phyloP scores from a whole-genome alignment of 2,113 vertebrate genomes.

The Jacana jacana region DNA sequence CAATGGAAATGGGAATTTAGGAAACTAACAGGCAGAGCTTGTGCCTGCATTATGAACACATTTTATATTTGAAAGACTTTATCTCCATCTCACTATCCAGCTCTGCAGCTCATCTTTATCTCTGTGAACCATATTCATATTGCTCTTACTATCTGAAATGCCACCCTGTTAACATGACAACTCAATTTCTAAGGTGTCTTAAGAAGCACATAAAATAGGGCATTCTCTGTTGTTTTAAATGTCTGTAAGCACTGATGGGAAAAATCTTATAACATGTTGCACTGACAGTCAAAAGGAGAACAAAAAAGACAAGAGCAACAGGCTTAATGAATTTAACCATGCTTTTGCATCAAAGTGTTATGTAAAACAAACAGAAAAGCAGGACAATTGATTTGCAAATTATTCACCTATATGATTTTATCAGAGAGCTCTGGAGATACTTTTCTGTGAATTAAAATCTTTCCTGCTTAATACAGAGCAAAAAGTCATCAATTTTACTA shows the following conservation, averaged over 20 bases:
- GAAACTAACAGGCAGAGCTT: conserved; percentile 28
- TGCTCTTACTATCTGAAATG: neutral
- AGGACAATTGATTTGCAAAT: neutral
- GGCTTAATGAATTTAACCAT: neutral
- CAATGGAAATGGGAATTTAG: conserved; percentile 50
- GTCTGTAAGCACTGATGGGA: neutral
- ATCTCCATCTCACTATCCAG: neutral
- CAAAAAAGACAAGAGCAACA: neutral
- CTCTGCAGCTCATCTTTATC: neutral
- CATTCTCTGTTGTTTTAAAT: neutral
- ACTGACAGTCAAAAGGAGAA: neutral
- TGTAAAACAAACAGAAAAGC: neutral
- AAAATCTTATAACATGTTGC: neutral
- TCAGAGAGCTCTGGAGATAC: neutral
- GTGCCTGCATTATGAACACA: conserved; percentile 4
- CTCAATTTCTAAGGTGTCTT: neutral
- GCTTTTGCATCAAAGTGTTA: neutral
- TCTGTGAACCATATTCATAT: neutral
- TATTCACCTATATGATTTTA: neutral
- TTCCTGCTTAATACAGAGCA: neutral
- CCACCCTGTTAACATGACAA: neutral
- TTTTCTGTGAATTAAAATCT: neutral
- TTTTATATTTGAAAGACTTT: conserved; percentile 21
- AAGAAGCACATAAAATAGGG: neutral
- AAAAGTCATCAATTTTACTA: neutral